Conservation (phyloP, 2,113 vertebrate species). For the Salminus brasiliensis region DNA sequence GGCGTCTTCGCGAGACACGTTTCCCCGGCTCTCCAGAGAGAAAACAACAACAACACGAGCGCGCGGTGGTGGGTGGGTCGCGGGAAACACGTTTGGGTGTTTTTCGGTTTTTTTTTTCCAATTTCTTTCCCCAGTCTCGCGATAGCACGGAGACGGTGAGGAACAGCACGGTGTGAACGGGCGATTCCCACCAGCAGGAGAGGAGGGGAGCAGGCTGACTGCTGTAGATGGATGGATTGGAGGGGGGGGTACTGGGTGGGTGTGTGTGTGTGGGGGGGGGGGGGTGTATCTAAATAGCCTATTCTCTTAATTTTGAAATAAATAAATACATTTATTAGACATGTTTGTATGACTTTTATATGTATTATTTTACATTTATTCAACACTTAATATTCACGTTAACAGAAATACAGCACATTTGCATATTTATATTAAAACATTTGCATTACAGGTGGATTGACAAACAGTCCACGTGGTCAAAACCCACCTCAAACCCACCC, state of each 20-base stretch:
- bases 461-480: no score
- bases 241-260: no score
- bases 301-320: neutral
- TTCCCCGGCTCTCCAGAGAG: neutral
- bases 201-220: neutral
- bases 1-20: neutral
- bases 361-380: no score
- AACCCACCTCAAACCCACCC: neutral
- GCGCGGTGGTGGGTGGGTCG: neutral
- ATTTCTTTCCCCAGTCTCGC: no score
- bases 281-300: neutral
- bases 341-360: no score
- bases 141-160: neutral
- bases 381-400: no score
- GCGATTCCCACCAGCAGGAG: conserved; percentile 6
- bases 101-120: neutral
- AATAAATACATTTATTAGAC: neutral
- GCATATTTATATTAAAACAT: no score
- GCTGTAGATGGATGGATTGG: neutral
- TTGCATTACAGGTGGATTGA: no score
- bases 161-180: neutral
- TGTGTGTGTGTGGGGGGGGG: no score
- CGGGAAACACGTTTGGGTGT: neutral
- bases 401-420: no score
- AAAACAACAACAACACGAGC: neutral